Conservation (phyloP, 2,113 vertebrate genomes). For the Dipodomys spectabilis region DNA sequence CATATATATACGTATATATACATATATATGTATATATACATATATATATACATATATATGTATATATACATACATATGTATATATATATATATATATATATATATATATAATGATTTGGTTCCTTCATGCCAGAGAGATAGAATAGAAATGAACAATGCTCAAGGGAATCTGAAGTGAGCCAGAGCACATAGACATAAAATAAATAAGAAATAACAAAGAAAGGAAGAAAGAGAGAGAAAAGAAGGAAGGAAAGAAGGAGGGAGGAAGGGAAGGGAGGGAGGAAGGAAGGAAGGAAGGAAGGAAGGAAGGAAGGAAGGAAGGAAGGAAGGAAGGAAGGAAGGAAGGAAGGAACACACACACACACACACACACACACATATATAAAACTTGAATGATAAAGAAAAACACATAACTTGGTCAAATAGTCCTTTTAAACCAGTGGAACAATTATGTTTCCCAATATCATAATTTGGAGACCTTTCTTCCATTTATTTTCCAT, state of each 20-base stretch:
- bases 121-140: background rate
- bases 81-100: too few species aligned
- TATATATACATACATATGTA: rapidly evolving
- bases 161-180: background rate
- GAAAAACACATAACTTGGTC: background rate
- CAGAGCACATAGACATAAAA: background rate
- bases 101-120: too few species aligned
- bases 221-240: background rate
- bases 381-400: background rate
- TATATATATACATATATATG: too few species aligned
- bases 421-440: background rate
- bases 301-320: too few species aligned
- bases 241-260: too few species aligned
- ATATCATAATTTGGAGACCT: background rate
- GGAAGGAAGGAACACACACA: too few species aligned
- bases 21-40: too few species aligned
- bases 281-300: too few species aligned
- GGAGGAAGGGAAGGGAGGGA: too few species aligned
- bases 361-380: too few species aligned
- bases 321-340: too few species aligned
- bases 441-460: background rate
- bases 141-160: background rate
- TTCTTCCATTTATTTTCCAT: background rate
- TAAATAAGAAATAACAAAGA: background rate
- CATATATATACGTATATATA: too few species aligned